phyloP scores from a whole-genome alignment of 2,113 vertebrate genomes.

The Myotis lucifugus region DNA sequence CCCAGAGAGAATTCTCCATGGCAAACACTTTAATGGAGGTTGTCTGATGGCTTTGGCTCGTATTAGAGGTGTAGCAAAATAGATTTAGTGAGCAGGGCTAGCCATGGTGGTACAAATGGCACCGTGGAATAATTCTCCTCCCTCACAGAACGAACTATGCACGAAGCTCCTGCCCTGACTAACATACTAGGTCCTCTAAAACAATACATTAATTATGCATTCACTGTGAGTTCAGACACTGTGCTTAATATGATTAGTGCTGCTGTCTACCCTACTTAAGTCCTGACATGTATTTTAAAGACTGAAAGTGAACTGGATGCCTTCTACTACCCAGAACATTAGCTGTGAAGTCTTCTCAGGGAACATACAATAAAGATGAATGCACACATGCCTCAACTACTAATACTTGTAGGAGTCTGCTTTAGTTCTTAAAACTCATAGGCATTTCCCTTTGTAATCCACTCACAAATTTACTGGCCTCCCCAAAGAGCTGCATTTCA shows the following conservation, averaged over 20 bases:
- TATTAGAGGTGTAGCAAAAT: conserved; percentile 81
- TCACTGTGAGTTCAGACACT: conserved; percentile 73
- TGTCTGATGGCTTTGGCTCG: conserved; percentile 75
- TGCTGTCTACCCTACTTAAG: conserved; percentile 83
- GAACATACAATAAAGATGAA: conserved; percentile 61
- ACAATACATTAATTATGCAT: conserved; percentile 84
- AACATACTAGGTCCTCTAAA: conserved; percentile 70
- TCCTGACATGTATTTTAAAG: conserved; percentile 70
- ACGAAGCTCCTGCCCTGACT: conserved; percentile 67
- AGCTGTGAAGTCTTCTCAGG: conserved; percentile 78
- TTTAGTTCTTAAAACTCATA: background rate
- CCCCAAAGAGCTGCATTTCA: conserved; percentile 34
- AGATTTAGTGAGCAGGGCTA: conserved; percentile 77
- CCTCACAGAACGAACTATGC: conserved; percentile 23
- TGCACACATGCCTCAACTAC: background rate
- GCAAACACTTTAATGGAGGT: conserved; percentile 74
- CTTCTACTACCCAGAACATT: conserved; percentile 81
- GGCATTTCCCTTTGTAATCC: background rate
- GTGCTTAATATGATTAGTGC: conserved; percentile 86
- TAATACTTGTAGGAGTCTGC: conserved; percentile 8
- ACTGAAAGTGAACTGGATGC: conserved; percentile 64
- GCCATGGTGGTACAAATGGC: background rate
- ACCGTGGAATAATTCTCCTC: conserved; percentile 22
- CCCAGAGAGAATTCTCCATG: conserved; percentile 66
- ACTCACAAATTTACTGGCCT: background rate